These are phyloP conservation scores for Phymorhynchus buccinoides DNA, from an alignment of 1,140 invertebrate genomes.

Conservation along the genomic window DNA sequence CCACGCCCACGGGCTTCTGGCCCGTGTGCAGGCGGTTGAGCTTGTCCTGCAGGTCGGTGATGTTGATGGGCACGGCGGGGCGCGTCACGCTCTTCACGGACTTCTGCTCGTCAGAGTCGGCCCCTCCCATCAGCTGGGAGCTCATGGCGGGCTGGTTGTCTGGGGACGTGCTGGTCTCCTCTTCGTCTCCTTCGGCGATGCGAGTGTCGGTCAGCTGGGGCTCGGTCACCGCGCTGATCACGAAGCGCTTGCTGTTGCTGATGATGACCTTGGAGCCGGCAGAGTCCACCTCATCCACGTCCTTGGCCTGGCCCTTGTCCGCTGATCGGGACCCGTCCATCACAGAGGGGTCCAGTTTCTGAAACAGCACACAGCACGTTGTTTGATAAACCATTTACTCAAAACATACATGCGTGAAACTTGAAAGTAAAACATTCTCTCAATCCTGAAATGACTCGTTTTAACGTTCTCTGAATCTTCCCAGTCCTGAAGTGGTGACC, in stretches of 20 bases:
- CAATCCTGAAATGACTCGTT: no score
- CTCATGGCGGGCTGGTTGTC: conserved; percentile 45
- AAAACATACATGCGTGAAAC: no score
- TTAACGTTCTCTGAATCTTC: no score
- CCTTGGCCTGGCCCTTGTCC: conserved; percentile 44
- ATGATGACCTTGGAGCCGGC: conserved; percentile 56
- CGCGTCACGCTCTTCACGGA: conserved; percentile 45
- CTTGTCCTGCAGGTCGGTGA: conserved; percentile 62
- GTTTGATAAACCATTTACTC: not conserved
- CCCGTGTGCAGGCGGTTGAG: conserved; percentile 54
- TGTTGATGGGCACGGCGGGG: conserved; percentile 60
- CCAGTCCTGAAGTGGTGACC: no score
- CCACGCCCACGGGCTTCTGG: conserved; percentile 36
- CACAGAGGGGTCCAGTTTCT: conserved; percentile 51
- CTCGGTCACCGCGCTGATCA: conserved; percentile 61
- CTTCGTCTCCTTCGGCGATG: conserved; percentile 64
- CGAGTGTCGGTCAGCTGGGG: conserved; percentile 51
- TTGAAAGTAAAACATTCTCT: no score
- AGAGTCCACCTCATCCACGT: conserved; percentile 43
- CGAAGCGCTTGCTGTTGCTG: conserved; percentile 63
- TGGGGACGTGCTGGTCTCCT: conserved; percentile 49
- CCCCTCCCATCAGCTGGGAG: conserved; percentile 42
- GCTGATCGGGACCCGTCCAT: conserved; percentile 54
- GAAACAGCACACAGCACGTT: conserved; percentile 36
- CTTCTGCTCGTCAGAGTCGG: conserved; percentile 49